These are phyloP conservation scores for Scaptomyza flava DNA, from an alignment of 2,888 invertebrate genomes.

Conservation along the genomic window DNA sequence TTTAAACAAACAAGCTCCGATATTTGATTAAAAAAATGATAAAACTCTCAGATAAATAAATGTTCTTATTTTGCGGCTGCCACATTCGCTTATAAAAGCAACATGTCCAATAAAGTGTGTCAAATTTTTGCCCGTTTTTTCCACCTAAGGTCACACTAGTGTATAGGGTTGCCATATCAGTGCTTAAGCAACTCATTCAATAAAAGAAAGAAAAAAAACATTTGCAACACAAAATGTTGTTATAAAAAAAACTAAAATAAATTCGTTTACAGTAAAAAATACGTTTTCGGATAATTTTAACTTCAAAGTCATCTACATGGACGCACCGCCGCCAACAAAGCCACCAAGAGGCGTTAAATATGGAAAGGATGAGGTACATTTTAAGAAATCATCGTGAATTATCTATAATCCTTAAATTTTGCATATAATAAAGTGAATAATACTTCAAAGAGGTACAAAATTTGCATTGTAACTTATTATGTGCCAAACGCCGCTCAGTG, in stretches of 20 bases:
- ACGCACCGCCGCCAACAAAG: conserved; percentile 90
- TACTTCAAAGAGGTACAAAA: neutral
- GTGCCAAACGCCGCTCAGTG: neutral
- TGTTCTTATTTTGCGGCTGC: neutral
- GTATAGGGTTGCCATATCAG: conserved; percentile 23
- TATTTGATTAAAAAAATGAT: too few relatives aligned
- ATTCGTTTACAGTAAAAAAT: conserved; percentile 29
- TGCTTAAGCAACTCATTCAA: conserved; percentile 31
- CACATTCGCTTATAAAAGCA: neutral
- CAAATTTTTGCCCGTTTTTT: neutral
- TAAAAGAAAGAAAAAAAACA: conserved; percentile 30
- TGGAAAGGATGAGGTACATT: conserved; percentile 91
- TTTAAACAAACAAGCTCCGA: too few relatives aligned
- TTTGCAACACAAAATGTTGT: conserved; percentile 45
- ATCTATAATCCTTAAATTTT: neutral
- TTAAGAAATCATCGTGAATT: conserved; percentile 8
- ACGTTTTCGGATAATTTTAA: conserved; percentile 46
- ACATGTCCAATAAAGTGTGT: neutral
- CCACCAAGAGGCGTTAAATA: conserved; percentile 94
- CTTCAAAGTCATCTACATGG: conserved; percentile 84
- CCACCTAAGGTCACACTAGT: conserved; percentile 36
- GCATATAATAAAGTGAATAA: neutral
- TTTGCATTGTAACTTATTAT: neutral
- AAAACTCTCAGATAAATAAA: neutral
- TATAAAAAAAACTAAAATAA: conserved; percentile 12